Conservation (phyloP, 2,888 invertebrate species). For the Rotaria magnacalcarata region DNA sequence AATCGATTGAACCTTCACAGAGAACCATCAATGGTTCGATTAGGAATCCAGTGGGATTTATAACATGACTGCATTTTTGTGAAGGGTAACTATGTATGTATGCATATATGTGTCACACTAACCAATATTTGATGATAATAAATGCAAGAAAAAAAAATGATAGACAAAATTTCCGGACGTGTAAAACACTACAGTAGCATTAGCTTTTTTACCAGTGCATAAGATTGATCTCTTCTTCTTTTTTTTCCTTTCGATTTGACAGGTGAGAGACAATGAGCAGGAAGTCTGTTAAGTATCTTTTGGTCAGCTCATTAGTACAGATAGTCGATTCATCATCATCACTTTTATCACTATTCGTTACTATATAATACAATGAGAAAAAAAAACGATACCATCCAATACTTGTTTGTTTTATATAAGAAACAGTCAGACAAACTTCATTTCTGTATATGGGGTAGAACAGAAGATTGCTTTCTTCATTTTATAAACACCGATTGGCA, state of each 20-base stretch:
- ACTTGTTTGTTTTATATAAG: background rate
- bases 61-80: background rate
- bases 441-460: background rate
- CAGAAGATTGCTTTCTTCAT: background rate
- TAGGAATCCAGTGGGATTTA: background rate
- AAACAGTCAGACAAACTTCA: background rate
- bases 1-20: background rate
- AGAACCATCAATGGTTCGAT: background rate
- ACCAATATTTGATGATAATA: conserved; percentile 13
- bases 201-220: background rate
- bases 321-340: background rate
- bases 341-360: background rate
- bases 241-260: background rate
- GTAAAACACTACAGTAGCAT: background rate
- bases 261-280: background rate
- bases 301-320: background rate
- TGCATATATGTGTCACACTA: background rate
- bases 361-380: background rate
- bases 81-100: background rate
- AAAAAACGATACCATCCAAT: background rate
- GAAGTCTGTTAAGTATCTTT: background rate
- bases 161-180: conserved; percentile 7
- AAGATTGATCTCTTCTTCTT: background rate
- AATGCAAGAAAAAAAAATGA: background rate
- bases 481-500: background rate